phyloP scores from a whole-genome alignment of 2,797 vertebrate species.

The Aulostomus chinensis region DNA sequence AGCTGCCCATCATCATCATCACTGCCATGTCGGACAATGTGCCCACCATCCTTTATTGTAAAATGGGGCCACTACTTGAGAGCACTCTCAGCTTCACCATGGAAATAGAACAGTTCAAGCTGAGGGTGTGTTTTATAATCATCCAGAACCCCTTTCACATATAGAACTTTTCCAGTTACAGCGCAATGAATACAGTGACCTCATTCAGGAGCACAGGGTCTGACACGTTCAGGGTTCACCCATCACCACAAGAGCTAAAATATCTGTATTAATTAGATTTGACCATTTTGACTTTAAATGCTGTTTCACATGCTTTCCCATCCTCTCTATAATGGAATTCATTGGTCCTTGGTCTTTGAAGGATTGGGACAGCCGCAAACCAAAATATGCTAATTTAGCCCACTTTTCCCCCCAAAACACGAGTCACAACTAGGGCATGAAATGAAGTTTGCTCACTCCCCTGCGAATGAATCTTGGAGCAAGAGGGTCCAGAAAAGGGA shows the following conservation, averaged over 20 bases:
- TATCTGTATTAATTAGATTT: slow-evolving; percentile 18
- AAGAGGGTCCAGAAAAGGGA: slow-evolving; percentile 10
- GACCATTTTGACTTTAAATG: no score
- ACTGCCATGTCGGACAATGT: slow-evolving; percentile 17
- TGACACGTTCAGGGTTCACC: no score
- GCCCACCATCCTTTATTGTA: slow-evolving; percentile 31
- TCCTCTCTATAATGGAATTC: no score
- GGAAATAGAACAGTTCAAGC: slow-evolving; percentile 49
- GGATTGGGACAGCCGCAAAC: not conserved
- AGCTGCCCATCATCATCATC: slow-evolving; percentile 29
- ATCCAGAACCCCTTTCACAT: slow-evolving; percentile 8
- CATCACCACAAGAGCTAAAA: slow-evolving; percentile 9
- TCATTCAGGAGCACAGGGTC: slow-evolving; percentile 29
- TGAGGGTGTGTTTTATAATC: slow-evolving; percentile 28
- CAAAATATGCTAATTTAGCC: slow-evolving; percentile 21
- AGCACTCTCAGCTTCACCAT: slow-evolving; percentile 52
- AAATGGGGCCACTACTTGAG: slow-evolving; percentile 45
- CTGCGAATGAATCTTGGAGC: not conserved
- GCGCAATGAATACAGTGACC: no score
- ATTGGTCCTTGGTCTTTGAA: not conserved
- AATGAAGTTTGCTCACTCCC: slow-evolving; percentile 1
- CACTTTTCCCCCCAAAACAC: slow-evolving; percentile 22
- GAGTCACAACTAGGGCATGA: slow-evolving; percentile 38
- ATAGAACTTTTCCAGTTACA: no score
- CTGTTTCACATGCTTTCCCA: not conserved